A percentile compares a stretch with the other conserved stretches of the same genome.
These are phyloP conservation scores for Axinella damicornis DNA, from an alignment of 37 sponge, comb jelly and placozoan species.

Conservation along the genomic window DNA sequence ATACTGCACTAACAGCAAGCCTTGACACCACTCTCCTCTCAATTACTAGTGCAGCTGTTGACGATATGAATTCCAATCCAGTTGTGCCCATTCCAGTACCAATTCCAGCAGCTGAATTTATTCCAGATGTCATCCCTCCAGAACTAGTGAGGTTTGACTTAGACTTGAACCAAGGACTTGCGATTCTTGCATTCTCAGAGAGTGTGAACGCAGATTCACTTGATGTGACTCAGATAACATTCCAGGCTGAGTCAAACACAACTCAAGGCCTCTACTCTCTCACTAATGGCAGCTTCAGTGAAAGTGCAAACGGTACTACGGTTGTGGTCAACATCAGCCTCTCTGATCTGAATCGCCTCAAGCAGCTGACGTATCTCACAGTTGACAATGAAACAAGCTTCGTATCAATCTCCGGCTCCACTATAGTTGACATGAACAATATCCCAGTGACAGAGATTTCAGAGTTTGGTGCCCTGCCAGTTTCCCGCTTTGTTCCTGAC, in stretches of 20 bases:
- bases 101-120: conserved; percentile 26
- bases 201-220: conserved; percentile 79
- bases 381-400: conserved; percentile 51
- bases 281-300: conserved; percentile 36
- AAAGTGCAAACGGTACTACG: conserved; percentile 61
- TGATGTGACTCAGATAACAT: conserved; percentile 50
- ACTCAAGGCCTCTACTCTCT: conserved; percentile 27
- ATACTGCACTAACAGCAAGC: conserved; percentile 56
- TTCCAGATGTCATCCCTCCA: conserved; percentile 56
- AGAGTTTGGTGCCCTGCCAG: conserved; percentile 19
- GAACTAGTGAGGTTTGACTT: conserved; percentile 67
- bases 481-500: conserved; percentile 59
- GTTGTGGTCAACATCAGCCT: conserved; percentile 46
- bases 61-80: conserved; percentile 73
- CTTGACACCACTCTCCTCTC: conserved; percentile 54
- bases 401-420: conserved; percentile 47
- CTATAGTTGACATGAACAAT: conserved; percentile 79
- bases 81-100: conserved; percentile 44
- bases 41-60: conserved; percentile 43
- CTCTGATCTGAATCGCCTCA: conserved; percentile 79
- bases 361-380: conserved; percentile 56
- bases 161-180: conserved; percentile 63
- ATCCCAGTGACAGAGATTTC: conserved; percentile 41
- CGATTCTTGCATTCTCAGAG: conserved; percentile 82
- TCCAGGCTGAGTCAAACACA: conserved; percentile 57